Base-by-base conservation (phyloP, 2,113 vertebrate species). In the Dipodomys ordii region DNA sequence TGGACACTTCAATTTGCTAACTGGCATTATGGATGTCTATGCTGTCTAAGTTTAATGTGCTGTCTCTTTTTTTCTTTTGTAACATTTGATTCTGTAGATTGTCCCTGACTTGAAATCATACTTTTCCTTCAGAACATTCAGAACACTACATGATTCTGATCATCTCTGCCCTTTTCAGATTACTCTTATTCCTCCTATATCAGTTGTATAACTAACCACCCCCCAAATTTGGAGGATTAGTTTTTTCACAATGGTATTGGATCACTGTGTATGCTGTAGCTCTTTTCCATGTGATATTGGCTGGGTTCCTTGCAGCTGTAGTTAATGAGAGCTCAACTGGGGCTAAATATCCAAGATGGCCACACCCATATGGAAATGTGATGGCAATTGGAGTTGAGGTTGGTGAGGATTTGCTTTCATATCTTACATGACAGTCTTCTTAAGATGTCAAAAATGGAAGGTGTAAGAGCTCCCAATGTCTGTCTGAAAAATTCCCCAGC, bases 11-110 rank as follows among this genome's bases (percentile, higher is more conserved):
- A 32, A 6, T 88, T 77, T 87, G 57, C 12, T 86, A 46, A 39
- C n/a, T 80, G 25, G 35, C 13, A 74, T 5, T 74, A 60, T 19
- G 16, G 46, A 87, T 67, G 7, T 46, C 35, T 83, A 1, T 23
- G 28, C 35, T 65, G 84, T 85, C 73, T 87, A 94, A 89, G 83
- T 72, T 23, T 93, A 22, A 49, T 49, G 27, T 68, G 67, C 67
- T 68, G 27, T 30, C 30, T 20, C 67, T 30, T 30, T 68, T 30
- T 12, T 30, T 68, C 15, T 68, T 62, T 81, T 53, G 32, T 23
- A 46, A 8, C 22, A 32, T 44, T 83, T 65, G 3, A 72, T 12
- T 6, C 8, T 20, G 1, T 65, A 79, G n/a, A 20, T 46, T 88
- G 28, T 44, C 19, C 81, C 18, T 25, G 80, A 22, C 16, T 67